Base-by-base conservation (phyloP, 1,140 invertebrate genomes). In the Lanistes nyassanus region DNA sequence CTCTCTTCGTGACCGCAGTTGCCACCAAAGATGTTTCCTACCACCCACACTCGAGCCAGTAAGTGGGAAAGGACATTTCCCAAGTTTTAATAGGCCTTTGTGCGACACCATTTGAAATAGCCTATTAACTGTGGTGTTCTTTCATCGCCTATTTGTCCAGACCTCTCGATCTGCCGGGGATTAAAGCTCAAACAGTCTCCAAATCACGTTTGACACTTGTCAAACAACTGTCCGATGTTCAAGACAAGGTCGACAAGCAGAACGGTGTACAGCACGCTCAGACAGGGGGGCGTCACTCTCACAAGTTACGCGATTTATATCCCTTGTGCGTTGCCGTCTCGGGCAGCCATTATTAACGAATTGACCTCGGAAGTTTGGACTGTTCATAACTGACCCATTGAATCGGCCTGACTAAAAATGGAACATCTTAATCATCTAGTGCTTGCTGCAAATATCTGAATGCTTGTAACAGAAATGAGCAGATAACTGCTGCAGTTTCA, bases 81-180 rank as follows among this genome's bases (percentile, higher is more conserved):
- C 47, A 3, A 47, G 67, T 69, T 69, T 69, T 69, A 69, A 69
- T 69, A 69, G 67, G 67, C 67, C 67, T 69, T 26, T 69, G 67
- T 69, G 31, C 47, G 31, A 69, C 67, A 51, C 67, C 42, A 34
- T 51, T 51, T 51, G n/a, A 53, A 69, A 69, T 37, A 69, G 67
- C 67, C 67, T 69, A 51, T 26, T 69, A 69, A 1, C 31, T 42
- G 42, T 26, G 23, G 16, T 51, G 53, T 51, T 51, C 42, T 69
- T 69, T 69, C 47, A 55, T 23, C n/a, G 31, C 47, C 3, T 69
- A 51, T 69, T 69, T 69, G 67, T 31, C 21, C 67, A 37, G 9
- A 23, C 21, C 67, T 51, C 67, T 69, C 34, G 42, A 69, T 42
- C 19, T 51, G n/a, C 21, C 67, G n/a, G 42, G 42, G 67, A 69